phyloP scores from a whole-genome alignment of 2,113 vertebrate genomes.

The Lepisosteus osseus region DNA sequence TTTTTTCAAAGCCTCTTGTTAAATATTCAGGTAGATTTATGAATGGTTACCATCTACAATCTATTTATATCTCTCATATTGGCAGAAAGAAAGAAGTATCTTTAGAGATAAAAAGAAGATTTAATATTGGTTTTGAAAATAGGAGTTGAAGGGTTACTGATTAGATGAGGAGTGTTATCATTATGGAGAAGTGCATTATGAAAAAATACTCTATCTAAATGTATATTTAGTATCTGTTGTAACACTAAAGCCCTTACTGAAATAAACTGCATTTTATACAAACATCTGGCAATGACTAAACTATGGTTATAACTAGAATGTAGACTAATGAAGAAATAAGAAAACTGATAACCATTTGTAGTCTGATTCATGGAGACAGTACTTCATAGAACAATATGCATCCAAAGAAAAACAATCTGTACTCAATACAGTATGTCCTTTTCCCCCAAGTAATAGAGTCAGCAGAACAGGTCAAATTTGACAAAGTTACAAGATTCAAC shows the following conservation, averaged over 20 bases:
- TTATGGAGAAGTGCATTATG: slow-evolving; percentile 17
- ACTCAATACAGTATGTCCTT: background rate
- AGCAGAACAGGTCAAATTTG: slow-evolving; percentile 34
- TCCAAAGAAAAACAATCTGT: too few species aligned
- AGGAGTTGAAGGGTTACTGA: slow-evolving; percentile 32
- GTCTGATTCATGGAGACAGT: too few species aligned
- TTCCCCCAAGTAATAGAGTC: slow-evolving; percentile 36
- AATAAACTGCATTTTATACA: too few species aligned
- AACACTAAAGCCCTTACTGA: background rate
- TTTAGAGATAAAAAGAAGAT: slow-evolving; percentile 45
- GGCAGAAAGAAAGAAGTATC: slow-evolving; percentile 53
- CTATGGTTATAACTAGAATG: too few species aligned
- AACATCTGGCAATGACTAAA: too few species aligned
- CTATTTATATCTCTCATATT: slow-evolving; percentile 68
- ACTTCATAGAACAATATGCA: too few species aligned
- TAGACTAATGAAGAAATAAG: too few species aligned
- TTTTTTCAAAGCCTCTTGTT: slow-evolving; percentile 61
- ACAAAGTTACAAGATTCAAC: slow-evolving; percentile 24
- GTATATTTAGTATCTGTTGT: slow-evolving; percentile 18
- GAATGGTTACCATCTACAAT: slow-evolving; percentile 60
- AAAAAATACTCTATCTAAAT: slow-evolving; percentile 22
- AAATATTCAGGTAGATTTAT: slow-evolving; percentile 78
- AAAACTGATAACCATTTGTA: too few species aligned
- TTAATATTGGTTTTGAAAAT: slow-evolving; percentile 46
- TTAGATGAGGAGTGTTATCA: slow-evolving; percentile 10